phyloP scores from a whole-genome alignment of 2,888 invertebrate species.

The Endomychus coccineus region DNA sequence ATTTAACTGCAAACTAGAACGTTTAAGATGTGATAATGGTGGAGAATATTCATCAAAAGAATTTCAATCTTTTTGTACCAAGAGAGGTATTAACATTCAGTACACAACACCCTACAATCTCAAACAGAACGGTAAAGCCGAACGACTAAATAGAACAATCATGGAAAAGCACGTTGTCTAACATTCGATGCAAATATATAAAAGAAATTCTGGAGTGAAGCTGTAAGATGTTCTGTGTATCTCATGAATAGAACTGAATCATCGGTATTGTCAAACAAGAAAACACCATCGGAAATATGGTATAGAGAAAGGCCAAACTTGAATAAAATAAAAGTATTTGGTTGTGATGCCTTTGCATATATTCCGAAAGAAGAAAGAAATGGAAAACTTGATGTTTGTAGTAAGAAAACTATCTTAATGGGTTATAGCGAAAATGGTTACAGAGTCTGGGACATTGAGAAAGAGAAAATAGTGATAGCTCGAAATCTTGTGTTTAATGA shows the following conservation, averaged over 20 bases:
- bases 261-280: slow-evolving; percentile 6
- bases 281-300: slow-evolving; percentile 25
- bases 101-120: slow-evolving; percentile 24
- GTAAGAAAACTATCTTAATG: slow-evolving; percentile 19
- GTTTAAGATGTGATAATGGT: slow-evolving; percentile 26
- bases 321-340: slow-evolving; percentile 23
- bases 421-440: slow-evolving; percentile 26
- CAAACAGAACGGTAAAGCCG: slow-evolving; percentile 26
- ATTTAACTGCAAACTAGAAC: slow-evolving; percentile 19
- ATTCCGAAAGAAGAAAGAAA: slow-evolving; percentile 21
- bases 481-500: slow-evolving; percentile 27
- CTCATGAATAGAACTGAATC: slow-evolving; percentile 19
- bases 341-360: slow-evolving; percentile 19
- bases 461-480: slow-evolving; percentile 19
- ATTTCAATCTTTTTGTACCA: slow-evolving; percentile 17
- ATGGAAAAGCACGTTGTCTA: slow-evolving; percentile 26
- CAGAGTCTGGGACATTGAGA: slow-evolving; percentile 23
- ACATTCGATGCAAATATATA: slow-evolving; percentile 22
- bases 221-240: slow-evolving; percentile 18
- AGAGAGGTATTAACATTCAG: slow-evolving; percentile 22
- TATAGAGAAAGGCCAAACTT: slow-evolving; percentile 20
- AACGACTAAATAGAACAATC: slow-evolving; percentile 28
- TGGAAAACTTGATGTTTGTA: slow-evolving; percentile 24
- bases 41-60: slow-evolving; percentile 22
- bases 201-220: slow-evolving; percentile 24